Conservation (phyloP, 2,113 vertebrate genomes). For the Chascanopsetta lugubris region DNA sequence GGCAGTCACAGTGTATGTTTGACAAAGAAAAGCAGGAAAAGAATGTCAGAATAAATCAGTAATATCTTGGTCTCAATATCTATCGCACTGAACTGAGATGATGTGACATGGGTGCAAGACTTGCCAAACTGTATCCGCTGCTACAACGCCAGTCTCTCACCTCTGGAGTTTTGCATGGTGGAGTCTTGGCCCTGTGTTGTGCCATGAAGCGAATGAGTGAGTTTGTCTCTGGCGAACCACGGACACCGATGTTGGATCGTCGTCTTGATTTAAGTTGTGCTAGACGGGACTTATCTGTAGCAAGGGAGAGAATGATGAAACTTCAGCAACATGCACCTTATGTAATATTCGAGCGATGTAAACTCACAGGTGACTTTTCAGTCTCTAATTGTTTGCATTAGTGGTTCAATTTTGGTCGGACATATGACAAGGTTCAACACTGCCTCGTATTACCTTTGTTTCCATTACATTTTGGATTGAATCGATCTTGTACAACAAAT, state of each 20-base stretch:
- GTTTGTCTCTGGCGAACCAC: conserved; percentile 83
- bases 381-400: not conserved
- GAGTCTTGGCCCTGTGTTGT: conserved; percentile 72
- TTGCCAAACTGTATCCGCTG: not conserved
- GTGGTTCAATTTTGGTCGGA: not conserved
- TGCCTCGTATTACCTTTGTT: not conserved
- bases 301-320: not conserved
- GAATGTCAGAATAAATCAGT: not conserved
- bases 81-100: not conserved
- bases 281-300: conserved; percentile 76
- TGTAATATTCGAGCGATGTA: not conserved
- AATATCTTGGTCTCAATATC: conserved; percentile 1
- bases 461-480: not conserved
- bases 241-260: conserved; percentile 74
- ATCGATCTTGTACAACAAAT: too few relatives aligned
- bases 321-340: not conserved
- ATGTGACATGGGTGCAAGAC: not conserved
- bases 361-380: not conserved
- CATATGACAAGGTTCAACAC: not conserved
- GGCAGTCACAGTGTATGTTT: not conserved
- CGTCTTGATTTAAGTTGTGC: conserved; percentile 77
- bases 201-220: conserved; percentile 81
- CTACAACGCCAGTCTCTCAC: conserved; percentile 43
- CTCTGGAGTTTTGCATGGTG: conserved; percentile 52
- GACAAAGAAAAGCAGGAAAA: not conserved